Base-by-base conservation (phyloP, 2,113 vertebrate genomes). In the Odontesthes bonariensis region DNA sequence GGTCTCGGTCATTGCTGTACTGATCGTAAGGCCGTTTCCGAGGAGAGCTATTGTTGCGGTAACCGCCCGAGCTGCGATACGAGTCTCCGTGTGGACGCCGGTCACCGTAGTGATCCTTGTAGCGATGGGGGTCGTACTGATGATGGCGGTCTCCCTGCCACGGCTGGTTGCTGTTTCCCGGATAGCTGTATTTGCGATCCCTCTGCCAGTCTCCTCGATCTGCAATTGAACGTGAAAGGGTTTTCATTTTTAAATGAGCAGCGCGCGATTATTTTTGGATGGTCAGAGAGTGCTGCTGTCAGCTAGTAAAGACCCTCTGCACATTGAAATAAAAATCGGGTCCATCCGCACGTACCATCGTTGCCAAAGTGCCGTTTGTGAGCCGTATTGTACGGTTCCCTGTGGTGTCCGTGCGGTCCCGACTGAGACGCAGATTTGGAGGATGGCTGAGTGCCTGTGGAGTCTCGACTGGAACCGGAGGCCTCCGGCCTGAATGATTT, bases 161-260 rank as follows among this genome's bases (percentile, higher is more conserved):
- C 0, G 95, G 86, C 20, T 95, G 94, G 85, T 92, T 97, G 89
- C 92, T 96, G 86, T 94, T 96, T 23, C 94, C 76, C 0, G 95
- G 94, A 0, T 98, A 98, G 73, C 8, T 94, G 88, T 99, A 99
- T 82, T 98, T 98, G 1, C 98, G 95, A 31, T 99, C 97, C 74
- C 98, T 92, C 86, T 96, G 96, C 97, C 98, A 98, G 22, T 99
- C 98, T 17, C 96, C 96, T 84, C 98, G 92, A 49, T 98, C 98
- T 99, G 93, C 13, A 17, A 75, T 0, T 0, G 64, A 70, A 62
- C n/a, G 73, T 51, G 63, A 38, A 13, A 8, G 31, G 17, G 14
- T 23, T n/a, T n/a, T 44, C 0, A 35, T 10, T 31, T 1, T 66
- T 22, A 42, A 56, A 33, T 20, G 2, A 14, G 12, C 38, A 8